A percentile compares a stretch with the other conserved stretches of the same genome.
These are phyloP conservation scores for Crossaster papposus DNA, from an alignment of 53 echinoderm and acorn worm species.

Conservation along the genomic window DNA sequence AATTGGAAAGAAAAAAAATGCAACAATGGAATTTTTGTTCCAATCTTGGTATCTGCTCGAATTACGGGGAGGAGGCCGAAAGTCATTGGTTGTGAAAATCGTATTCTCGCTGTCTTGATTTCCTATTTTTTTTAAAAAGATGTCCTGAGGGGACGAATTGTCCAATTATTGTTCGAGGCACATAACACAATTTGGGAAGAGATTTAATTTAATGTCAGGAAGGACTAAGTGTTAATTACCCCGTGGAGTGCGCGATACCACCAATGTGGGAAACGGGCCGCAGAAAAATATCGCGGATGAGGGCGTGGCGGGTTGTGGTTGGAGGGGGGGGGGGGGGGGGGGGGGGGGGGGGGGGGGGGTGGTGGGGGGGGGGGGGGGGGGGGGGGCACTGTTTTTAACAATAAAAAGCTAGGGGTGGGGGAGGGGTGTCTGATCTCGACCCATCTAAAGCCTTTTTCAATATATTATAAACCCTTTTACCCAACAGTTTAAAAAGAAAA, in stretches of 20 bases:
- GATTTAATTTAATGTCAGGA: slow-evolving; percentile 26
- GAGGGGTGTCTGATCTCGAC: no score
- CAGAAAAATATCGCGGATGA: no score
- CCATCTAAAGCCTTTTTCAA: no score
- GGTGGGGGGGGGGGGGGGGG: no score
- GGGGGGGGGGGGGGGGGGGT: no score
- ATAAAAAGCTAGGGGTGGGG: no score
- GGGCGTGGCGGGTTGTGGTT: no score
- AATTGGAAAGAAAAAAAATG: slow-evolving; percentile 5
- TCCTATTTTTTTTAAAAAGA: background rate
- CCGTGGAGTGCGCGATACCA: background rate
- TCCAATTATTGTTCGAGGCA: slow-evolving; percentile 4
- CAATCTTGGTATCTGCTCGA: slow-evolving; percentile 23
- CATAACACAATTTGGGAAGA: background rate
- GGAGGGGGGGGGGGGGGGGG: no score
- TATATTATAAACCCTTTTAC: background rate
- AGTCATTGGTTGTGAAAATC: background rate
- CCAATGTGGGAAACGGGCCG: slow-evolving; percentile 18
- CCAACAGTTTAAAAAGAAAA: background rate
- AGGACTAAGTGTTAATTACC: slow-evolving; percentile 10
- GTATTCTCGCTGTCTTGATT: background rate
- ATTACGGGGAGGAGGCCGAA: slow-evolving; percentile 9
- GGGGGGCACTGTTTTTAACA: no score
- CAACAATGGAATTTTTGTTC: slow-evolving; percentile 30
- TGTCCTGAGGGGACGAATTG: slow-evolving; percentile 4